phyloP scores from a whole-genome alignment of 2,113 vertebrate species.

The Alouatta palliata region DNA sequence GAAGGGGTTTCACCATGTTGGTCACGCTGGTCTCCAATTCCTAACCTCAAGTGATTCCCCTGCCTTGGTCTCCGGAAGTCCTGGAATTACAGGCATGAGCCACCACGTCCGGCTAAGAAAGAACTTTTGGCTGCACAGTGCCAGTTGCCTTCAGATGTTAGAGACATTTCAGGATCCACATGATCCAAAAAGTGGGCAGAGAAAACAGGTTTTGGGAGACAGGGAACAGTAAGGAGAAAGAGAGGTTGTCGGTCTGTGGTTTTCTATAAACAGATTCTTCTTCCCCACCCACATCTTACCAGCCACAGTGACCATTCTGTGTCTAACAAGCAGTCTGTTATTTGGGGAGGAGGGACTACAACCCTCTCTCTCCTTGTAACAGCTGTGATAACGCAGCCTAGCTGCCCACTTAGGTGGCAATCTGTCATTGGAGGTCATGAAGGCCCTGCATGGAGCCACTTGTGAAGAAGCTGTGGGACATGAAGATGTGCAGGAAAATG shows the following conservation, averaged over 20 bases:
- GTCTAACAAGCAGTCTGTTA: neutral
- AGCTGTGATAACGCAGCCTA: neutral
- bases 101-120: neutral
- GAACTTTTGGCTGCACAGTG: neutral
- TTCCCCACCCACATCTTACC: neutral
- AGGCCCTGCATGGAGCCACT: neutral
- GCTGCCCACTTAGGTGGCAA: neutral
- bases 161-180: neutral
- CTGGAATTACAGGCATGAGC: no score
- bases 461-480: neutral
- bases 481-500: neutral
- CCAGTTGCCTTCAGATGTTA: neutral
- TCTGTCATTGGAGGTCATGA: neutral
- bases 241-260: neutral
- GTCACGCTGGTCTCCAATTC: no score
- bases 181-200: neutral
- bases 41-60: no score
- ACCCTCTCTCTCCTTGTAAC: neutral
- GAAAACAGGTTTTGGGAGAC: neutral
- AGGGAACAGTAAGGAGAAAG: accelerated
- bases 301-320: accelerated
- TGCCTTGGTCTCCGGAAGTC: no score
- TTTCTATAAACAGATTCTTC: neutral
- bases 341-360: neutral
- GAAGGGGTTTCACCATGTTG: no score